Conservation (phyloP, 1,140 invertebrate species). For the Magallana ariakensis region DNA sequence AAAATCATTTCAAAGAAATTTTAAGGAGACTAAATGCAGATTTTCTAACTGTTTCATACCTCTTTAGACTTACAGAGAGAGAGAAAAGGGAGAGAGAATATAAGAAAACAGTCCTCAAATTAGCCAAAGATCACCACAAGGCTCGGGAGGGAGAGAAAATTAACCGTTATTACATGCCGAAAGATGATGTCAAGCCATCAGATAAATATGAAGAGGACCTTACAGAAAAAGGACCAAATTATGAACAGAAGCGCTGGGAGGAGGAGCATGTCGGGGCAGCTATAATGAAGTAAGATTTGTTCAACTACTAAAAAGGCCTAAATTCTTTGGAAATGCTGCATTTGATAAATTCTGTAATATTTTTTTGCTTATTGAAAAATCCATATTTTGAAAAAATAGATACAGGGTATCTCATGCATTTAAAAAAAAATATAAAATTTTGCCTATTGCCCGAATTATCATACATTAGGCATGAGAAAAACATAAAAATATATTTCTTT, state of each 20-base stretch:
- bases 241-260: conserved; percentile 99
- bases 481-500: too few relatives aligned
- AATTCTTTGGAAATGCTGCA: too few relatives aligned
- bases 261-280: conserved; percentile 97
- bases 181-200: conserved; percentile 83
- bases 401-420: too few relatives aligned
- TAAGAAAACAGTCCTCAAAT: conserved; percentile 93
- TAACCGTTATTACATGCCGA: conserved; percentile 95
- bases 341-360: too few relatives aligned
- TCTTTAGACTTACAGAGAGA: conserved; percentile 87
- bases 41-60: background rate
- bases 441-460: too few relatives aligned
- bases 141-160: conserved; percentile 93
- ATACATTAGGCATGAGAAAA: too few relatives aligned
- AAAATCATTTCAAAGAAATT: background rate
- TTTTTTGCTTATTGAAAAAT: too few relatives aligned
- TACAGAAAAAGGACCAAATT: conserved; percentile 90
- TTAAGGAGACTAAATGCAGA: background rate
- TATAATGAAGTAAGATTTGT: conserved; percentile 83
- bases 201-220: conserved; percentile 91
- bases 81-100: conserved; percentile 92
- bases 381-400: too few relatives aligned
- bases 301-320: too few relatives aligned
- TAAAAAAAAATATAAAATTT: too few relatives aligned
- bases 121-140: conserved; percentile 97